phyloP scores from a whole-genome alignment of 2,888 invertebrate genomes.

The Augiades crinisus region DNA sequence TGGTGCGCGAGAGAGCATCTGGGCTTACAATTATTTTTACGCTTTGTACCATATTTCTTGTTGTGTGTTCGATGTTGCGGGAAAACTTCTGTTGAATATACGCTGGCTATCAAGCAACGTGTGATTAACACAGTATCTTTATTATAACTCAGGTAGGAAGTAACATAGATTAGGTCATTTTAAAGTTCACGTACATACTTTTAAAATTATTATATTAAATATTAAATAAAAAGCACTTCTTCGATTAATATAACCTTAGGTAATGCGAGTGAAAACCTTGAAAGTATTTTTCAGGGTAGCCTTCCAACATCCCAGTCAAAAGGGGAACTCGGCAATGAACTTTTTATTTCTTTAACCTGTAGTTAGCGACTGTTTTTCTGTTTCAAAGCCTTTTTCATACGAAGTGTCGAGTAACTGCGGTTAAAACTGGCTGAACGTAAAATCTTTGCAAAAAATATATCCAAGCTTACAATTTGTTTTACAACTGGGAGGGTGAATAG shows the following conservation, averaged over 20 bases:
- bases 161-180: too few relatives aligned
- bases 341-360: constrained; percentile 22
- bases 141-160: too few relatives aligned
- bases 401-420: constrained; percentile 1
- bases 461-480: too few relatives aligned
- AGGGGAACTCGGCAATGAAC: not conserved
- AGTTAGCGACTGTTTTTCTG: constrained; percentile 23
- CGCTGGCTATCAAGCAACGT: too few relatives aligned
- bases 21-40: constrained; percentile 5
- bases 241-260: too few relatives aligned
- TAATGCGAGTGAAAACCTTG: constrained; percentile 3
- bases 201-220: too few relatives aligned
- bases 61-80: too few relatives aligned
- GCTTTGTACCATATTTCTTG: not conserved
- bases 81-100: too few relatives aligned
- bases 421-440: constrained; percentile 14
- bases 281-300: constrained; percentile 12
- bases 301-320: constrained; percentile 1
- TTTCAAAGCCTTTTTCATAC: constrained; percentile 18
- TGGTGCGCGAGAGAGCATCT: constrained; percentile 4
- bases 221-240: too few relatives aligned
- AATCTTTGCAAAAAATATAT: constrained; percentile 6
- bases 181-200: too few relatives aligned
- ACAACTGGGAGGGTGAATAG: too few relatives aligned
- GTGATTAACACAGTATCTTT: too few relatives aligned